Evolutionary conservation across 1,140 invertebrate species (phyloP), one percentile per base, ranked within the genome.

Genomic region (Micrasema longulum): DNA sequence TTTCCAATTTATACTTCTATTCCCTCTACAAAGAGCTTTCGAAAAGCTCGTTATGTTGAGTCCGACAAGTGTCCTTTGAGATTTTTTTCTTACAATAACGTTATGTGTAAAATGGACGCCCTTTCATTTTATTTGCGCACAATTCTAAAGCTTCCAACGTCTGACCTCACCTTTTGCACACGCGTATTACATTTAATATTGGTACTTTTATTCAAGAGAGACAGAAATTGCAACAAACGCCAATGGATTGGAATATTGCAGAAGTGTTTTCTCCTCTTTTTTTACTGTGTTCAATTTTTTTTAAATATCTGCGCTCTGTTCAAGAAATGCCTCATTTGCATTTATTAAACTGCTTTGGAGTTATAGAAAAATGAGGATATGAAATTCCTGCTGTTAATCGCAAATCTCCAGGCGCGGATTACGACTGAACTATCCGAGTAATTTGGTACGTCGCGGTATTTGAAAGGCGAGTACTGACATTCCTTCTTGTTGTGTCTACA

Each of bases 1-100:
- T 60, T 48, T 47, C 62, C 62, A 64, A 64, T 64, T 64, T 64
- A 47, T 48, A 64, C 62, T 64, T 64, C 26, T 20, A 64, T 64
- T 48, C 62, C 45, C 20, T 36, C 35, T 43, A 64, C 62, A 64
- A 64, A 64, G 45, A 41, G 45, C 62, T 64, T 64, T 48, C 41
- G 41, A 48, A 64, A 64, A 64, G 41, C 41, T 64, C 62, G 62
- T 64, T 64, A 64, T 48, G 41, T 47, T 14, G 41, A 60, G 55
- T 41, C 41, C 62, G 31, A 48, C 41, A 64, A 64, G 62, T 64
- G 62, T 48, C 62, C 62, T 60, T 60, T 60, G 55, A 60, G 55
- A 16, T 60, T 60, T 60, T 38, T 23, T 60, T 60, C 55, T 60
- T 60, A 60, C 55, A 60, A 41, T 60, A 60, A 38, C 55, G 36